Evolutionary conservation across 2,113 vertebrate genomes (phyloP).

Genomic region (Excalfactoria chinensis): DNA sequence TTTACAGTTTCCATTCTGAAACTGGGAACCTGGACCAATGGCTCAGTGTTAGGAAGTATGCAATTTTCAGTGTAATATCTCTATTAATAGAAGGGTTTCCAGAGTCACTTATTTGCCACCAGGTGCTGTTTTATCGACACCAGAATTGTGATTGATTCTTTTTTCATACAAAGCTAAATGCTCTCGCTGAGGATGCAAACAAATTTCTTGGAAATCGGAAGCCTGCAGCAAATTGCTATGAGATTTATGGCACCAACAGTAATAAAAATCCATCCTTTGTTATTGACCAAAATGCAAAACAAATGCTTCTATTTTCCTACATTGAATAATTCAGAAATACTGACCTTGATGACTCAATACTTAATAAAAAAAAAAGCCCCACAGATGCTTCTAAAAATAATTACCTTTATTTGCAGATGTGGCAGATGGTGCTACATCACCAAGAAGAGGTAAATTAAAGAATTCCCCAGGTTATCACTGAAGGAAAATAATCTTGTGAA

Average conservation of each 20-base stretch:
- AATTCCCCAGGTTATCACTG: conserved; percentile 68
- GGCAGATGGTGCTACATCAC: conserved; percentile 70
- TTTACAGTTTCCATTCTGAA: not conserved
- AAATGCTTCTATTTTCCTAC: not conserved
- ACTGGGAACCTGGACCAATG: not conserved
- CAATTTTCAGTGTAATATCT: not conserved
- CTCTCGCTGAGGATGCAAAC: not conserved
- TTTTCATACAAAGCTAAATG: not conserved
- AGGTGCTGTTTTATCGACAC: not conserved
- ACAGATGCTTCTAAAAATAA: conserved; percentile 59
- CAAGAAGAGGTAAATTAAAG: conserved; percentile 68
- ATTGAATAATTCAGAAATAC: conserved; percentile 31
- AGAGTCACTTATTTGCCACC: not conserved
- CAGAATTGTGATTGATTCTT: not conserved
- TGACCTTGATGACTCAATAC: conserved; percentile 45
- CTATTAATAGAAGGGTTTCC: not conserved
- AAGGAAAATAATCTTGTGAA: conserved; percentile 58
- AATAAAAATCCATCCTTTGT: not conserved
- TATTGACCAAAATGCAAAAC: not conserved
- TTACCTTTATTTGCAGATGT: conserved; percentile 52
- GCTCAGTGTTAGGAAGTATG: not conserved
- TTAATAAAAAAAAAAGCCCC: conserved; percentile 43
- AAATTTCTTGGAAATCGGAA: not conserved
- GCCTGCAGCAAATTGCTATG: not conserved
- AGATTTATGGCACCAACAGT: not conserved